Conservation (phyloP, 2,797 vertebrate species). For the Peromyscus eremicus region DNA sequence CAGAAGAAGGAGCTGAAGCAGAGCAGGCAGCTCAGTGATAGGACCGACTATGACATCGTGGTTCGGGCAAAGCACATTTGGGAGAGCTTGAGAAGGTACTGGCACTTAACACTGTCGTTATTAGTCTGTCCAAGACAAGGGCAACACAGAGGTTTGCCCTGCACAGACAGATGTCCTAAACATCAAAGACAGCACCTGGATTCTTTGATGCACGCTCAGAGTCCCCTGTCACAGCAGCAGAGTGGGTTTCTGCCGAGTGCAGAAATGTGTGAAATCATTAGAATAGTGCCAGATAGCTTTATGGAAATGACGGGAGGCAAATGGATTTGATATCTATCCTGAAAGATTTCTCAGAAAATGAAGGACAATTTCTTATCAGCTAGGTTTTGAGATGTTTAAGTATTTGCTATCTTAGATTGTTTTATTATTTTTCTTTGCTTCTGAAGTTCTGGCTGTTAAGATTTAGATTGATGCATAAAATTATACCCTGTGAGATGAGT, state of each 20-base stretch:
- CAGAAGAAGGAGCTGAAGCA: constrained; percentile 92
- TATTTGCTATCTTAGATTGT: constrained; percentile 51
- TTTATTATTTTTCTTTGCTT: constrained; percentile 72
- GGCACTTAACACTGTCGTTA: not conserved
- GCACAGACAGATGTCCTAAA: not conserved
- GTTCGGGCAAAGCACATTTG: constrained; percentile 94
- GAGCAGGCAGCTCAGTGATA: constrained; percentile 91
- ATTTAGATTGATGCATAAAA: constrained; percentile 76
- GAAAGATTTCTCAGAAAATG: constrained; percentile 62
- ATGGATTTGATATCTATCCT: constrained; percentile 47
- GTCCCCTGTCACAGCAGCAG: not conserved
- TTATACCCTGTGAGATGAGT: constrained; percentile 75
- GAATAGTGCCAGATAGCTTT: not conserved
- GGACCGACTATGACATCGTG: constrained; percentile 89
- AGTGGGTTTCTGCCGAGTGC: not conserved
- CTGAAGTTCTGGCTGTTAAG: constrained; percentile 66
- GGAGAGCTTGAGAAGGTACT: constrained; percentile 91
- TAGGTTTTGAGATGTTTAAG: constrained; percentile 64
- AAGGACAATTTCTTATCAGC: constrained; percentile 34
- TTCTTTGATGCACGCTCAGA: not conserved
- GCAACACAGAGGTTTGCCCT: not conserved
- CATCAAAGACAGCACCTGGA: not conserved
- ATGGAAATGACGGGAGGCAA: constrained; percentile 49
- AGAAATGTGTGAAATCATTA: not conserved
- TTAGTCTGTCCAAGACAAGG: not conserved